These are phyloP conservation scores for Eugnorisma glareosa DNA, from an alignment of 2,888 invertebrate genomes.

Conservation along the genomic window DNA sequence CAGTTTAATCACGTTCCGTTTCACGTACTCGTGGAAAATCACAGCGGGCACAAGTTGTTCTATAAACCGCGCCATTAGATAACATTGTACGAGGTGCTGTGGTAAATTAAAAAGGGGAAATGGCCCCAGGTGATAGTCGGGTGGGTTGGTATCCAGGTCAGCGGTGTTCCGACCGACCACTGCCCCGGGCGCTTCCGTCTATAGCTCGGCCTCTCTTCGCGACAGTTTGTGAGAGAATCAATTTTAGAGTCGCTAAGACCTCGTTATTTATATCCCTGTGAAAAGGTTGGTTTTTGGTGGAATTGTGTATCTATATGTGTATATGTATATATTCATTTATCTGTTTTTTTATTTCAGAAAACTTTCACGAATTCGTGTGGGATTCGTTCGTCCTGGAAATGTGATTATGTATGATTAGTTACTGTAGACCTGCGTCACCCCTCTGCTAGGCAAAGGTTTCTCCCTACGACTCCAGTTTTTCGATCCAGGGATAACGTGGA, in stretches of 20 bases:
- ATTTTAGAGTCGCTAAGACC: slow-evolving; percentile 48
- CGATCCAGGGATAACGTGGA: neutral
- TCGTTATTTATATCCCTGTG: slow-evolving; percentile 45
- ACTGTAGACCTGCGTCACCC: neutral
- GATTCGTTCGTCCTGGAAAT: no score
- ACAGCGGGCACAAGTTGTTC: slow-evolving; percentile 15
- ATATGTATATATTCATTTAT: neutral
- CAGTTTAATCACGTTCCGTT: slow-evolving; percentile 3
- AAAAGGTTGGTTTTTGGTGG: slow-evolving; percentile 8
- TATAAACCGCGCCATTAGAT: slow-evolving; percentile 41
- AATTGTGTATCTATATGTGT: no score
- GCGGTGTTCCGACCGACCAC: slow-evolving; percentile 46
- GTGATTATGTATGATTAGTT: neutral
- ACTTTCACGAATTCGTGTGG: neutral
- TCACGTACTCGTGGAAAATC: slow-evolving; percentile 9
- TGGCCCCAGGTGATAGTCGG: slow-evolving; percentile 63
- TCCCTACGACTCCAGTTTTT: no score
- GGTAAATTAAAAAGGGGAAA: slow-evolving; percentile 69
- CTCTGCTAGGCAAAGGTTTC: neutral
- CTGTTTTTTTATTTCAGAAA: slow-evolving; percentile 1
- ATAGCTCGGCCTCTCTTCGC: slow-evolving; percentile 42
- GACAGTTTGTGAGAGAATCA: slow-evolving; percentile 50
- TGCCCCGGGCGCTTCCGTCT: slow-evolving; percentile 61
- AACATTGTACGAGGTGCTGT: slow-evolving; percentile 49
- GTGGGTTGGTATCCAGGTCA: slow-evolving; percentile 66